Conservation (phyloP, 2,113 vertebrate species). For the Oryzias javanicus region DNA sequence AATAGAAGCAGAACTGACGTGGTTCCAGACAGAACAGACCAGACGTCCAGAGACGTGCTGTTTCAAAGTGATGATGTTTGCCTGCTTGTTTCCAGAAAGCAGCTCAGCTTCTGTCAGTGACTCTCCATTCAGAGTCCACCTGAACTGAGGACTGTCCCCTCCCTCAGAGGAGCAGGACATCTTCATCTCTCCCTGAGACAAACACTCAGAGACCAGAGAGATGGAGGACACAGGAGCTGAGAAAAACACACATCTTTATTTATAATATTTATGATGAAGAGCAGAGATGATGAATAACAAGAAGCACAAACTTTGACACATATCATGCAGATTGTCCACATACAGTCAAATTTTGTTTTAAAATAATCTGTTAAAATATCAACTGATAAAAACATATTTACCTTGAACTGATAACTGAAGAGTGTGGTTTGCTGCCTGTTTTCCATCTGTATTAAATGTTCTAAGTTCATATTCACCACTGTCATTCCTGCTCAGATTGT, state of each 20-base stretch:
- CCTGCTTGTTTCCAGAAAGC: constrained; percentile 17
- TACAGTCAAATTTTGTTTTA: no score
- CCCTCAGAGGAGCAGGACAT: constrained; percentile 46
- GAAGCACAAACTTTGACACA: no score
- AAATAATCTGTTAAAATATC: no score
- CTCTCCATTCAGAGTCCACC: constrained; percentile 54
- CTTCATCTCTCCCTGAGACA: constrained; percentile 35
- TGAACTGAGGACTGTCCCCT: constrained; percentile 52
- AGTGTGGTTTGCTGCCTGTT: fast-evolving
- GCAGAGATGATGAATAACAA: no score
- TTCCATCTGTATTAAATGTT: neutral
- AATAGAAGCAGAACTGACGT: constrained; percentile 17
- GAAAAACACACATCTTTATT: constrained; percentile 5
- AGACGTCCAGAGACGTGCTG: constrained; percentile 36
- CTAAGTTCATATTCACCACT: constrained; percentile 3
- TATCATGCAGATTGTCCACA: no score
- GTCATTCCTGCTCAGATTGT: constrained; percentile 21
- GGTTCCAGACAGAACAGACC: constrained; percentile 47
- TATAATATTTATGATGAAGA: no score
- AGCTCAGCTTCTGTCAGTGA: constrained; percentile 33
- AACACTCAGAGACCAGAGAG: constrained; percentile 41
- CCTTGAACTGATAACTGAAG: constrained; percentile 4
- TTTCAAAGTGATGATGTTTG: constrained; percentile 46
- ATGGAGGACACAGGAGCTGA: constrained; percentile 55
- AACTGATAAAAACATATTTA: neutral